Conservation (phyloP, 2,888 invertebrate genomes). For the Trachelus tabidus region DNA sequence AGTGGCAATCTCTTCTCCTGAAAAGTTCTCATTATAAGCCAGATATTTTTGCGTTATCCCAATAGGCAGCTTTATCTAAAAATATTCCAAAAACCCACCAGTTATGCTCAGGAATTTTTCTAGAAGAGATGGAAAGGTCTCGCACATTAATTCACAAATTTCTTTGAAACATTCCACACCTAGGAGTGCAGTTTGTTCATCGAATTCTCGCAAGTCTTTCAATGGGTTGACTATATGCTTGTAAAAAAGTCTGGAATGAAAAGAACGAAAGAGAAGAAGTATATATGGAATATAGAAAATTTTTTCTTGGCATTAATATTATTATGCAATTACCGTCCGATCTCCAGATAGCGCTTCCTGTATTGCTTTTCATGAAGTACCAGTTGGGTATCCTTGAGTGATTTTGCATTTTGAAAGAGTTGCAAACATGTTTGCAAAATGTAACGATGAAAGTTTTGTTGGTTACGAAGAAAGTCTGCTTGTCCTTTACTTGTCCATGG, state of each 20-base stretch:
- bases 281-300: conserved; percentile 35
- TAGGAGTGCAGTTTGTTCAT: conserved; percentile 68
- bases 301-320: conserved; percentile 59
- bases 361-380: conserved; percentile 45
- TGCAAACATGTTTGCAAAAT: conserved; percentile 67
- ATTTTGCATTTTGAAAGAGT: conserved; percentile 62
- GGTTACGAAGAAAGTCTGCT: conserved; percentile 67
- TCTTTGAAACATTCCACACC: conserved; percentile 72
- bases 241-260: conserved; percentile 53
- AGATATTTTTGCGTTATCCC: not conserved
- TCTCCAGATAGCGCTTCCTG: conserved; percentile 57
- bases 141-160: conserved; percentile 61
- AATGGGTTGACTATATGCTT: conserved; percentile 60
- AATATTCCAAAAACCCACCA: conserved; percentile 35
- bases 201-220: conserved; percentile 70
- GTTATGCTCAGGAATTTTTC: conserved; percentile 62
- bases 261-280: not conserved
- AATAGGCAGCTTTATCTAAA: not conserved
- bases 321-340: conserved; percentile 58
- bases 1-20: not conserved
- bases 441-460: conserved; percentile 72
- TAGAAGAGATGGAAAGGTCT: conserved; percentile 58
- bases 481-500: conserved; percentile 70
- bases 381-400: conserved; percentile 53
- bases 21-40: not conserved